Evolutionary conservation across 2,888 invertebrate species (phyloP), one percentile per base, ranked within the genome.

Genomic region (Mythimna impura): DNA sequence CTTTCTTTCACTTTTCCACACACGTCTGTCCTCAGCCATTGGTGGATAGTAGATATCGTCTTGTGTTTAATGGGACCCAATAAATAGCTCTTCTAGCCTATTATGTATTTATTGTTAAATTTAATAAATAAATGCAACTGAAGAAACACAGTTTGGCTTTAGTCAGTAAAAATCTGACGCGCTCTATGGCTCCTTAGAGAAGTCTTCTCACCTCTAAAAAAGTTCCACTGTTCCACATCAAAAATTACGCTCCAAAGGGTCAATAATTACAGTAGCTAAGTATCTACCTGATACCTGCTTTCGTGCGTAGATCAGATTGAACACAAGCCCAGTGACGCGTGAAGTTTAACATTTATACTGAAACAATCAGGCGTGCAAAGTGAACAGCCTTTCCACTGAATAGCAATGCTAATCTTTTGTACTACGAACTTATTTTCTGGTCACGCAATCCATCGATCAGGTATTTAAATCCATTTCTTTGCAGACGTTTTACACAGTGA

Each of bases 361-460:
- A 78, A 81, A 82, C 66, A 67, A 82, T 82, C 80, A 74, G 52
- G 65, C 70, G 82, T 66, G 74, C 57, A 61, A 64, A 77, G 34
- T 69, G 62, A 64, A 62, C 50, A 71, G 66, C 58, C 25, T 63
- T 77, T 71, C 67, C 40, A 47, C 62, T 81, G 70, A 74, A 81
- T 68, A 68, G 65, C 62, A 71, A 62, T 54, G 68, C 65, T 81
- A 82, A 81, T 82, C 80, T 81, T 76, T 78, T 78, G 66, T 69
- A 55, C 79, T 74, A 71, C 82, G 80, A 78, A 80, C 79, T 63
- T 78, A 81, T 81, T 81, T 81, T 81, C 74, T 60, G 68, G 80
- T 82, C 80, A 81, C 82, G 80, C 79, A 78, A 81, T 66, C 62
- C 74, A 74, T 81, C 80, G 82, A 81, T 82, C 82, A 74, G 43